Base-by-base conservation (phyloP, 2,888 invertebrate genomes). In the Limnephilus rhombicus region DNA sequence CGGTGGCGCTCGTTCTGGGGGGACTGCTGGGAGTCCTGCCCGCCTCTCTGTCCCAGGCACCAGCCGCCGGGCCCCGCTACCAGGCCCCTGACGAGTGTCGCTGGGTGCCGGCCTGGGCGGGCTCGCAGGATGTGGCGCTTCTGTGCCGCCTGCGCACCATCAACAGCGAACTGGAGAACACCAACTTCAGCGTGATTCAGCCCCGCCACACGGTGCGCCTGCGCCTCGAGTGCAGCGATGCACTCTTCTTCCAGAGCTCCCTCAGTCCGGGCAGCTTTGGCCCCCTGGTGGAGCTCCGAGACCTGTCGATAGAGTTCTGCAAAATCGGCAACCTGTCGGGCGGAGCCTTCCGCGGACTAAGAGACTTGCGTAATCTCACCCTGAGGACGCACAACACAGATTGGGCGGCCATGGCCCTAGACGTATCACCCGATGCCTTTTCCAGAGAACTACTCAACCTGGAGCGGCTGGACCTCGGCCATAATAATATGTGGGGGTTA, bases 361-460 rank as follows among this genome's bases (percentile, higher is more conserved):
- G 97, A 92, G 97, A 98, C 95, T 96, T 98, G 93, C 96, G 98
- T 94, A 98, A 98, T 95, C 96, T 98, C 92, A 98, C 98, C 85
- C 97, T 98, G 94, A 97, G 98, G 94, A 98, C 98, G 90, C 98
- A 98, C 95, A 98, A 98, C 95, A 98, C 98, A 83, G 98, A 98
- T 95, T 98, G 98, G 98, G 97, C 98, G 82, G 97, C 98, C 90
- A 98, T 98, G 97, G 97, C 98, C 91, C 96, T 98, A 93, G 98
- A 98, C 95, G 97, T 98, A 93, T 97, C 98, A 82, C 96, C 97
- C 29, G 97, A 97, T 90, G 98, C 98, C 81, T 98, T 98, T 95
- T 97, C 97, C 93, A 97, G 97, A 94, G 98, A 98, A 94, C 96
- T 98, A 31, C 97, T 97, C 94, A 97, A 97, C 94, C 95, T 98